Percentiles rank a stretch among this genome's conserved stretches.
Conservation (phyloP, 2,797 vertebrate genomes). For the Liparis tanakae region DNA sequence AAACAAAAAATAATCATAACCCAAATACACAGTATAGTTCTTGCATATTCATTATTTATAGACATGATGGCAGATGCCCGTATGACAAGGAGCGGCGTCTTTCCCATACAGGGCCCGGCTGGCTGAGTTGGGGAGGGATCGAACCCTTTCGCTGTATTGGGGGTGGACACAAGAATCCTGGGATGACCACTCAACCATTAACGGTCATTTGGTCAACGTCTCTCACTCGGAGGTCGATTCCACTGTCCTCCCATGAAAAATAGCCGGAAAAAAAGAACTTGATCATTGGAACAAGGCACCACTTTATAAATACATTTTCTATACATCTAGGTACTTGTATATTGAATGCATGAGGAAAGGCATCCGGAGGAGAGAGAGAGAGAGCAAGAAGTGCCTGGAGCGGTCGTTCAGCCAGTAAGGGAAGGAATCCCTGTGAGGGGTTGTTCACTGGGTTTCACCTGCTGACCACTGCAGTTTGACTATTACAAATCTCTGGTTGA, state of each 20-base stretch:
- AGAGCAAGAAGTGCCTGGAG: constrained; percentile 46
- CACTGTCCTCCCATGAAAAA: constrained; percentile 18
- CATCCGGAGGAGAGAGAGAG: constrained; percentile 42
- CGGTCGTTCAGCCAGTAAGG: constrained; percentile 22
- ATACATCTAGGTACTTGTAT: constrained; percentile 69
- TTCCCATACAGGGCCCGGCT: constrained; percentile 55
- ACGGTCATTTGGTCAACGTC: constrained; percentile 6
- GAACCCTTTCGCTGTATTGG: constrained; percentile 31
- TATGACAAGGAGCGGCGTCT: constrained; percentile 53
- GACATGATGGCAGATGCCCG: constrained; percentile 58
- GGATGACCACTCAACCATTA: constrained; percentile 31
- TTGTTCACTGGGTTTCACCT: constrained; percentile 32
- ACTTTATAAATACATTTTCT: constrained; percentile 79
- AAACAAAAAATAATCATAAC: constrained; percentile 63
- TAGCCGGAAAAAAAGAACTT: constrained; percentile 17
- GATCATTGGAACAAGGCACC: constrained; percentile 76
- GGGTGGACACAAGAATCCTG: constrained; percentile 49
- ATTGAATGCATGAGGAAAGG: constrained; percentile 59
- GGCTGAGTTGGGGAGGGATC: constrained; percentile 40
- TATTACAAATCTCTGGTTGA: constrained; percentile 31
- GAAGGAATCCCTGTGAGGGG: constrained; percentile 25
- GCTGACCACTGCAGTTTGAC: constrained; percentile 26
- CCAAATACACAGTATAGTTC: constrained; percentile 88
- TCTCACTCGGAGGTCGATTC: constrained; percentile 27
- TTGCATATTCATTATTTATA: constrained; percentile 79